These are phyloP conservation scores for Sebastes matsubarae DNA, from an alignment of 2,797 vertebrate genomes.

Conservation along the genomic window DNA sequence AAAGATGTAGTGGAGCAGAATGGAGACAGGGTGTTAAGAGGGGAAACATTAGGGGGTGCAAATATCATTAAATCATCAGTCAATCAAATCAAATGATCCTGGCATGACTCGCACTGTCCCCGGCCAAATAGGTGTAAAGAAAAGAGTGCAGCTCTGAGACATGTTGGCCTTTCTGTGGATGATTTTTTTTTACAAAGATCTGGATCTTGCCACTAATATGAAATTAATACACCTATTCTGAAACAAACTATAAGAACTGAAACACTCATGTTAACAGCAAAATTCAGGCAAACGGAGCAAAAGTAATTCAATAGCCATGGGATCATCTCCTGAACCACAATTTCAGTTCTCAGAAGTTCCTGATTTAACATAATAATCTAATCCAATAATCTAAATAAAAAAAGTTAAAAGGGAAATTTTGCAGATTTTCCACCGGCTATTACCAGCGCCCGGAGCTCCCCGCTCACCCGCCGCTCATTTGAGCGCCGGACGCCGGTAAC, in stretches of 20 bases:
- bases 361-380: too few species aligned
- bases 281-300: background rate
- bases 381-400: background rate
- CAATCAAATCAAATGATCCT: background rate
- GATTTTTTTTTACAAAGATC: background rate
- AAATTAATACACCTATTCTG: background rate
- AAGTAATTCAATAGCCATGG: conserved; percentile 18
- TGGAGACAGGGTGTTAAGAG: background rate
- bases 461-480: background rate
- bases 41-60: background rate
- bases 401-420: background rate
- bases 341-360: background rate
- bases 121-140: background rate
- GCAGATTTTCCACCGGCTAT: background rate
- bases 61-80: background rate
- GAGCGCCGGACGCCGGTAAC: background rate
- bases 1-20: background rate
- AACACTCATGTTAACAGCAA: background rate
- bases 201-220: background rate
- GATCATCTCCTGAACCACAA: conserved; percentile 42
- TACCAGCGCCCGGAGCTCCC: too few species aligned
- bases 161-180: background rate
- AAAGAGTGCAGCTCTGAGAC: background rate
- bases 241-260: background rate
- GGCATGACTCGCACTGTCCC: background rate